Evolutionary conservation across 2,113 vertebrate genomes (phyloP).

Genomic region (Conger conger): DNA sequence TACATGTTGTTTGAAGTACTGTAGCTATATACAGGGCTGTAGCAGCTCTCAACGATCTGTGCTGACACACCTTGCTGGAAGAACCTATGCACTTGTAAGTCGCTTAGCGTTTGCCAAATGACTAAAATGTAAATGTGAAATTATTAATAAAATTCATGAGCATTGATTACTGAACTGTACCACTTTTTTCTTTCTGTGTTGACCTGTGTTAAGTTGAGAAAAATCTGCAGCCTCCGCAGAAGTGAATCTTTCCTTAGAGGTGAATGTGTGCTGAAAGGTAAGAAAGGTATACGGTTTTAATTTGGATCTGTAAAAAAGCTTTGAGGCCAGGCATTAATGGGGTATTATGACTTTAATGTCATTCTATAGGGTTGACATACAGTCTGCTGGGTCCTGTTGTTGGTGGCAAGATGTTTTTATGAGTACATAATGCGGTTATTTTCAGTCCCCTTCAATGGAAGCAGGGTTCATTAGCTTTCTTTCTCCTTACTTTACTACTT

Average conservation of each 20-base stretch:
- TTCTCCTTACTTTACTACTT: not conserved
- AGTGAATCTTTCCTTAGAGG: not conserved
- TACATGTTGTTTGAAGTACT: no score
- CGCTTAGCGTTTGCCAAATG: no score
- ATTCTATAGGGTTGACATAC: not conserved
- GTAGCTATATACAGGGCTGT: no score
- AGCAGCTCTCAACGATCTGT: no score
- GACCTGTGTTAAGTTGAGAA: not conserved
- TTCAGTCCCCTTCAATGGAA: not conserved
- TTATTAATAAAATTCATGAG: constrained; percentile 17
- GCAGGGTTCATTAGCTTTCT: not conserved
- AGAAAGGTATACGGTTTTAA: not conserved
- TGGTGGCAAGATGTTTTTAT: not conserved
- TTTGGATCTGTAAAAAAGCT: not conserved
- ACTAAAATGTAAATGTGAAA: no score
- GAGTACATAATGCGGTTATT: not conserved
- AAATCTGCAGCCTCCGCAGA: not conserved
- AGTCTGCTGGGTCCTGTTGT: not conserved
- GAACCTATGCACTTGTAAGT: no score
- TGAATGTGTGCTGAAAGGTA: not conserved
- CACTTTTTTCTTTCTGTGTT: not conserved
- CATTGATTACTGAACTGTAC: not conserved
- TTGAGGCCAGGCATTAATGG: not conserved
- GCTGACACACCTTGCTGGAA: no score
- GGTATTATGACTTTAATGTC: not conserved